Conservation (phyloP, 2,888 invertebrate genomes). For the Agrochola circellaris region DNA sequence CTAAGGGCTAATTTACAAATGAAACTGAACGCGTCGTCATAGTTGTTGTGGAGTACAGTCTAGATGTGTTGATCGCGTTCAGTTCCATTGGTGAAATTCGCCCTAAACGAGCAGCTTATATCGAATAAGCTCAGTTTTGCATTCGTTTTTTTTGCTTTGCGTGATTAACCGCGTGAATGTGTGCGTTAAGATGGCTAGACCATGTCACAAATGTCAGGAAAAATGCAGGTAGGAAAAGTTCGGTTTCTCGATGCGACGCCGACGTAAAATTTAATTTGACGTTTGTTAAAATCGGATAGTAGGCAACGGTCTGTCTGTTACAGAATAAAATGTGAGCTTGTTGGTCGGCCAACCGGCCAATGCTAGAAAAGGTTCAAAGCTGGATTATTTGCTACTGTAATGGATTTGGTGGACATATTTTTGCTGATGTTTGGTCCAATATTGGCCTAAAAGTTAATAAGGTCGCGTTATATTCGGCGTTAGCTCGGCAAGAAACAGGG, state of each 20-base stretch:
- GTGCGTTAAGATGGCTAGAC: constrained; percentile 40
- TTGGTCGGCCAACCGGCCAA: not conserved
- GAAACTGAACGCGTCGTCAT: not conserved
- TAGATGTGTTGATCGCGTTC: not conserved
- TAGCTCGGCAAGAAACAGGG: constrained; percentile 77
- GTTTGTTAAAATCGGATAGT: not conserved
- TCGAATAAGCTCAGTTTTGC: not conserved
- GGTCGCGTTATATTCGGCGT: constrained; percentile 9
- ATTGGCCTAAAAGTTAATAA: constrained; percentile 1
- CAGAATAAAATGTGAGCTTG: constrained; percentile 9
- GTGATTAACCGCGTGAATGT: not conserved
- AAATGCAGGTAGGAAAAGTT: constrained; percentile 1
- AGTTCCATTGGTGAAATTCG: not conserved
- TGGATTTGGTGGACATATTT: constrained; percentile 11
- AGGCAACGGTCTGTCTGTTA: not conserved
- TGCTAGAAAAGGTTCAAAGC: not conserved
- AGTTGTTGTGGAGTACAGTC: not conserved
- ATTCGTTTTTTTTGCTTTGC: constrained; percentile 1
- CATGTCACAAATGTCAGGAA: constrained; percentile 44
- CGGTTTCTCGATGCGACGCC: not conserved
- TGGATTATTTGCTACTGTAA: not conserved
- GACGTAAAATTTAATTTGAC: constrained; percentile 3
- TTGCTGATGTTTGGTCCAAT: constrained; percentile 6
- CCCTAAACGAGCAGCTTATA: constrained; percentile 15
- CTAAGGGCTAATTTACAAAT: not conserved